Evolutionary conservation across 2,113 vertebrate species (phyloP), one percentile per base, ranked within the genome.

Genomic region (Eclectus roratus): DNA sequence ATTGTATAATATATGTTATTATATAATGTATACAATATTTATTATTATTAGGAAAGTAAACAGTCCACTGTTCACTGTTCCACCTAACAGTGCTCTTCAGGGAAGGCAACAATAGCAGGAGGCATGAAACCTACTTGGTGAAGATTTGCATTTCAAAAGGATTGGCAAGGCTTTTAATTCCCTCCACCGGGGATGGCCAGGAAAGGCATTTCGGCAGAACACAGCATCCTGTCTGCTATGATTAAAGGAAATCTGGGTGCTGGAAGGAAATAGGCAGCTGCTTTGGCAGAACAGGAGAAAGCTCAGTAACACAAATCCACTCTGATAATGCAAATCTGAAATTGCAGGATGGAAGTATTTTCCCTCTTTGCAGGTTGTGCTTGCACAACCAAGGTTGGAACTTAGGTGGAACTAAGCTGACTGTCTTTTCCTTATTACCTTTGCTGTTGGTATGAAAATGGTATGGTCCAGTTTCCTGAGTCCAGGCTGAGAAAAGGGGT

Each of bases 61-160:
- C 60, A 72, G 65, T 44, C 80, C 24, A 10, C 44, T 49, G 33
- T 84, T 84, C 56, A 28, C 27, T 64, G 65, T 92, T 89, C 18
- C 44, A 91, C 21, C 58, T 74, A 55, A 91, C 4, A 13, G 3
- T 43, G 35, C 31, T 88, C 47, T 86, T 88, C 25, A 29, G 49
- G 25, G 52, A 68, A 89, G 56, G 41, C 73, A 80, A 56, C 63
- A 68, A n/a, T 16, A 84, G 31, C 60, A 79, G 85, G 61, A 92
- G 80, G 65, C 88, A 23, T 76, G 88, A 93, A 96, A 92, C 65
- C 56, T 78, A 46, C 87, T 72, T 85, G 77, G 41, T 91, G 53
- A 80, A 79, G 66, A 97, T 96, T 93, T 95, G 49, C 92, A 94
- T 89, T 97, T 96, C 94, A 96, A 87, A 96, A 93, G 76, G 72